These are phyloP conservation scores for Hemiprocne comata DNA, from an alignment of 2,113 vertebrate species.

Conservation along the genomic window DNA sequence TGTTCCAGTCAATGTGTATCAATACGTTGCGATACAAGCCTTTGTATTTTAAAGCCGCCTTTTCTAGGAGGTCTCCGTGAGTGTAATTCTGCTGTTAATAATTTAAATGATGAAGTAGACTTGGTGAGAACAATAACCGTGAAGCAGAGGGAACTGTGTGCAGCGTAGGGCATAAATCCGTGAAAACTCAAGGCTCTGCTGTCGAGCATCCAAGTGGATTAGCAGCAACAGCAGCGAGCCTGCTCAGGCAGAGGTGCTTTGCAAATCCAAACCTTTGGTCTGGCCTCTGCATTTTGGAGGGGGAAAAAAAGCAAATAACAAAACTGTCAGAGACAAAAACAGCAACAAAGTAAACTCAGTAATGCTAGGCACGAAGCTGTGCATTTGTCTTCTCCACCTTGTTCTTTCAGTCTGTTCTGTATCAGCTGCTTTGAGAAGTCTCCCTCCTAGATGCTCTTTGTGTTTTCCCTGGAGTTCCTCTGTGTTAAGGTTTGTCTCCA, in stretches of 20 bases:
- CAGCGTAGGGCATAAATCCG: not conserved
- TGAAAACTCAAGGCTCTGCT: conserved; percentile 5
- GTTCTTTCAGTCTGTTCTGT: not conserved
- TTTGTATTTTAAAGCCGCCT: not conserved
- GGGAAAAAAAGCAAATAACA: no score
- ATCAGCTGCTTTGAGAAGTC: not conserved
- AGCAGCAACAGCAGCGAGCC: not conserved
- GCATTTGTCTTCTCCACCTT: accelerated
- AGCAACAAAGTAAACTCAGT: not conserved
- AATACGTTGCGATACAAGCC: not conserved
- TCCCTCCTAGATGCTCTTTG: not conserved
- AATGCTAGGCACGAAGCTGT: not conserved
- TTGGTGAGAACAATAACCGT: not conserved
- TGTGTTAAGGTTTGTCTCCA: not conserved
- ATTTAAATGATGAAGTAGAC: conserved; percentile 58
- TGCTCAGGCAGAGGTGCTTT: not conserved
- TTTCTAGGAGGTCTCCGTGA: not conserved
- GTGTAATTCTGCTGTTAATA: conserved; percentile 67
- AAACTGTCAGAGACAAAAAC: not conserved
- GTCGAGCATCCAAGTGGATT: not conserved
- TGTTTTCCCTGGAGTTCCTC: not conserved
- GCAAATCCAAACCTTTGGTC: accelerated
- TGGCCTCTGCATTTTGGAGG: not conserved
- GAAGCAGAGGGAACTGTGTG: conserved; percentile 25
- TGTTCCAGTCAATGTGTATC: not conserved